These are phyloP conservation scores for Ephialtes manifestator DNA, from an alignment of 2,888 invertebrate species.

Conservation along the genomic window DNA sequence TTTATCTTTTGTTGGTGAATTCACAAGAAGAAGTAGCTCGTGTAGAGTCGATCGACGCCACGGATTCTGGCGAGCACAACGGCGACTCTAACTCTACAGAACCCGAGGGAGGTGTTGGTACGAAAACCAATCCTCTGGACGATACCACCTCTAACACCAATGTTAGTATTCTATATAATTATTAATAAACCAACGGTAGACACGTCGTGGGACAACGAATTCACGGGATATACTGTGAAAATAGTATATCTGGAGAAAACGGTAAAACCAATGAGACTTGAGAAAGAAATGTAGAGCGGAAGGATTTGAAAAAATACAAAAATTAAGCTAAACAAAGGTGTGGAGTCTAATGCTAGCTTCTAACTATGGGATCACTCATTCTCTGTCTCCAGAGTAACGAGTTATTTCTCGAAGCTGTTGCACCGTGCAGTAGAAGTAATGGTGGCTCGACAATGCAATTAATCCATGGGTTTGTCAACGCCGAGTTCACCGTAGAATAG, in stretches of 20 bases:
- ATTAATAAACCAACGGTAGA: slow-evolving; percentile 22
- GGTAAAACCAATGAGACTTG: slow-evolving; percentile 65
- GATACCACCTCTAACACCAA: slow-evolving; percentile 80
- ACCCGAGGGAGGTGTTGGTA: slow-evolving; percentile 79
- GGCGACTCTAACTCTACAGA: slow-evolving; percentile 75
- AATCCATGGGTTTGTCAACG: slow-evolving; percentile 5
- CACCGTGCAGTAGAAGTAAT: slow-evolving; percentile 4
- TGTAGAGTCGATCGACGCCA: slow-evolving; percentile 83
- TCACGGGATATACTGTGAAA: slow-evolving; percentile 25
- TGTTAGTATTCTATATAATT: slow-evolving; percentile 80
- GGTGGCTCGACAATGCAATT: slow-evolving; percentile 23
- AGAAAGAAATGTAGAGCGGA: slow-evolving; percentile 34
- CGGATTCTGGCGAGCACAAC: slow-evolving; percentile 80
- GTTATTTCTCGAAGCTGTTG: slow-evolving; percentile 33
- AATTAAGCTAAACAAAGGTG: slow-evolving; percentile 4
- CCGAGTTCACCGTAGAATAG: slow-evolving; percentile 15
- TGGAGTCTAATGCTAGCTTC: slow-evolving; percentile 13
- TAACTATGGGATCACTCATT: slow-evolving; percentile 5
- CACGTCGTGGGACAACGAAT: slow-evolving; percentile 35
- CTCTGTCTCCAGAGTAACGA: slow-evolving; percentile 7
- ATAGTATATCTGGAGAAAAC: slow-evolving; percentile 13
- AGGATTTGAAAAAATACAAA: neutral
- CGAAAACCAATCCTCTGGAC: slow-evolving; percentile 79
- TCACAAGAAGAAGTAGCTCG: slow-evolving; percentile 82
- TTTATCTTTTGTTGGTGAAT: slow-evolving; percentile 80